These are phyloP conservation scores for Cheilosia vernalis DNA, from an alignment of 2,888 invertebrate genomes.

Conservation along the genomic window DNA sequence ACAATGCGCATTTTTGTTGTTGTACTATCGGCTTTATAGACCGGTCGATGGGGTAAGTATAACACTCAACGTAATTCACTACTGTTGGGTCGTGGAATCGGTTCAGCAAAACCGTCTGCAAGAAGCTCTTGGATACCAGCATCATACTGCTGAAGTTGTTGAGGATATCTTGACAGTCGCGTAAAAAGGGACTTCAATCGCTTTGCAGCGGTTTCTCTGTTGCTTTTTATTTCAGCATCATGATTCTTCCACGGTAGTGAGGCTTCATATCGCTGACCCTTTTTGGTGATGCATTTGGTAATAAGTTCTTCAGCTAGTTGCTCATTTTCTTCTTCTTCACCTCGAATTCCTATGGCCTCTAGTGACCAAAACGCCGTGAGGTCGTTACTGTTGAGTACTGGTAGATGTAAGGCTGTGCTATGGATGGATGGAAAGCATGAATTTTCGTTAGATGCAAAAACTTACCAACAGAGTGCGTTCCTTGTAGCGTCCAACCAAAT, in stretches of 20 bases:
- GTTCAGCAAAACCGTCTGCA: slow-evolving; percentile 24
- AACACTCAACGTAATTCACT: neutral
- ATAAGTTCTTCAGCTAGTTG: slow-evolving; percentile 25
- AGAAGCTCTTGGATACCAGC: slow-evolving; percentile 29
- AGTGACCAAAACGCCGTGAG: slow-evolving; percentile 11
- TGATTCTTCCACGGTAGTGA: slow-evolving; percentile 41
- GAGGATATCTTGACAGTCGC: slow-evolving; percentile 30
- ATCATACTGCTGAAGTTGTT: slow-evolving; percentile 28
- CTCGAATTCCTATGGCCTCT: slow-evolving; percentile 23
- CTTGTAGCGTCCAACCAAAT: slow-evolving; percentile 33
- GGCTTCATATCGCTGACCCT: slow-evolving; percentile 39
- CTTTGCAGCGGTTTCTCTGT: slow-evolving; percentile 9
- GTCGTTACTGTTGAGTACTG: neutral
- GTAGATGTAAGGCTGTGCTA: neutral
- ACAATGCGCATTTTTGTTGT: slow-evolving; percentile 35
- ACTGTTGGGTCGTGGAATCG: neutral
- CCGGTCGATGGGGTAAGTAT: slow-evolving; percentile 14
- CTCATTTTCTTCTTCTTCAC: slow-evolving; percentile 30
- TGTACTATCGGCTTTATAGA: slow-evolving; percentile 22
- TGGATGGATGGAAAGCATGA: slow-evolving; percentile 12
- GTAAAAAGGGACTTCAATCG: slow-evolving; percentile 14
- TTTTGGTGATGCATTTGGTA: slow-evolving; percentile 30
- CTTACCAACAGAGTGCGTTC: slow-evolving; percentile 30
- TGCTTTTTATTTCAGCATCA: slow-evolving; percentile 5
- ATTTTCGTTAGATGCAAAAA: neutral